Conservation (phyloP, 2,888 invertebrate genomes). For the Agrochola lota region DNA sequence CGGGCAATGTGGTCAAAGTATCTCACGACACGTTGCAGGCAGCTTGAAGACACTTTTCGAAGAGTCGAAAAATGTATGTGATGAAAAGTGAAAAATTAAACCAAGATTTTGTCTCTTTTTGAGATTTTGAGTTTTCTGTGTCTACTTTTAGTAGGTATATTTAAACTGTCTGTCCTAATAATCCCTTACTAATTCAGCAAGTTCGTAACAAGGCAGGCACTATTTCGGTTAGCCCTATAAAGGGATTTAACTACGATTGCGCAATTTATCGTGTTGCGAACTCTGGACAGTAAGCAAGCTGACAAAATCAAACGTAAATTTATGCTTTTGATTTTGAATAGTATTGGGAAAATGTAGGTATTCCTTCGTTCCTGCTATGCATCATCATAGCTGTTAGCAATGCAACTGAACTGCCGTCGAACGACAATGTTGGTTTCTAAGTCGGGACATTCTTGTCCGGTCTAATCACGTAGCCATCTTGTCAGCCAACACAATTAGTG, state of each 20-base stretch:
- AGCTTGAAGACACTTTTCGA: too few relatives aligned
- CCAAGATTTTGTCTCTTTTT: background rate
- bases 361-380: too few relatives aligned
- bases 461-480: slow-evolving; percentile 29
- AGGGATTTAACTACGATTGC: too few relatives aligned
- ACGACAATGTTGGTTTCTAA: background rate
- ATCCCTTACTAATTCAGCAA: background rate
- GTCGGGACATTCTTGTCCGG: background rate
- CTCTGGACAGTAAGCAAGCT: too few relatives aligned
- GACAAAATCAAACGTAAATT: too few relatives aligned
- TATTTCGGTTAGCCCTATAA: background rate
- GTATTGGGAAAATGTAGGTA: too few relatives aligned
- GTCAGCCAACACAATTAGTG: background rate
- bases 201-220: background rate
- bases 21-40: too few relatives aligned
- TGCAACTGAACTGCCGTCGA: too few relatives aligned
- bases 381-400: too few relatives aligned
- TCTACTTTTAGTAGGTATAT: background rate
- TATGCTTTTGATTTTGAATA: too few relatives aligned
- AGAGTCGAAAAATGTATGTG: background rate
- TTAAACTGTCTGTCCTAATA: background rate
- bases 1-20: too few relatives aligned
- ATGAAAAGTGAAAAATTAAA: background rate
- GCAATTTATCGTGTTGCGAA: too few relatives aligned
- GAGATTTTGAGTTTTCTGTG: background rate